Base-by-base conservation (phyloP, 2,888 invertebrate genomes). In the Pteria penguin region DNA sequence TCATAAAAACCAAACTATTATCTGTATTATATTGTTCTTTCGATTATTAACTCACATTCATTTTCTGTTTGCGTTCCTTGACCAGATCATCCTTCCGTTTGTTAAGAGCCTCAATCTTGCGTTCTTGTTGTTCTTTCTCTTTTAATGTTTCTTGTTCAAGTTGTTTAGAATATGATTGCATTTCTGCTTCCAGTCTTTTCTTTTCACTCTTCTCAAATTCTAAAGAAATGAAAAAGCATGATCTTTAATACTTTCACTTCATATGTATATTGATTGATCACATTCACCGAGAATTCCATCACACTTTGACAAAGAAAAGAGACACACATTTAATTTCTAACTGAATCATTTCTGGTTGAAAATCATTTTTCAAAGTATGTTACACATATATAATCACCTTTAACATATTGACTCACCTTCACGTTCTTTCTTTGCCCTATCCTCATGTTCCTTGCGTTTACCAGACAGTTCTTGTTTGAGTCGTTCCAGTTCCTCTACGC, bases 51-150 rank as follows among this genome's bases (percentile, higher is more conserved):
- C 70, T 32, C 55, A 89, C 90, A 87, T 87, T 85, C 76, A 88
- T 84, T 75, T 89, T 89, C 67, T 84, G 72, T 75, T 86, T 89
- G 79, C 85, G 86, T 36, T 87, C 86, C 67, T 82, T 82, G 52
- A 91, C 78, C 66, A 90, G 79, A 27, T 90, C 88, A 26, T 90
- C 90, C 75, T 88, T 90, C 24, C 91, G 83, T 77, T 88, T 85
- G 72, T 84, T 85, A 24, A 90, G 85, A 18, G 84, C 72, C 8
- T 89, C 87, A 8, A 91, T 75, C 61, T 89, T 89, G 61, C 82
- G 81, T 65, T 89, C 85, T 31, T 88, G 84, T 67, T 86, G 86
- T 24, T 86, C 86, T 63, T 88, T 88, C 74, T 91, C 90, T 61
- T 76, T 73, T 33, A 80, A 66, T 31, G 88, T 88, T 69, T 91